A percentile compares a stretch with the other conserved stretches of the same genome.
Evolutionary conservation across 2,888 invertebrate genomes (phyloP).

Genomic region (Zygogramma bicolorata): DNA sequence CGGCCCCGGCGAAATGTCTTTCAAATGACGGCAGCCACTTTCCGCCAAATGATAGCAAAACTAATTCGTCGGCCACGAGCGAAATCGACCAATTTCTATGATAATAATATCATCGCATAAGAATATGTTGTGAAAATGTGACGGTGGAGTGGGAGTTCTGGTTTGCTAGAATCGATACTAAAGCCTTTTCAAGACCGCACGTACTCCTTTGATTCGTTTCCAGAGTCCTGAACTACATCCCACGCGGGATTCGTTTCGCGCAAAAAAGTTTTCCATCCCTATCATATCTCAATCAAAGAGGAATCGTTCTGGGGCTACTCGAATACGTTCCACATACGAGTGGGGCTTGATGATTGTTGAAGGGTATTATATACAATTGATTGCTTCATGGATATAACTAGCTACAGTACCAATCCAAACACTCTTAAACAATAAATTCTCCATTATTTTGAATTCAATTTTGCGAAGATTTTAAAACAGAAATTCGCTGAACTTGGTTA

Average conservation of each 20-base stretch:
- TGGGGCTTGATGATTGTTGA: too few relatives aligned
- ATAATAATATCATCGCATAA: constrained; percentile 20
- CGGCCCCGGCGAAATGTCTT: background rate
- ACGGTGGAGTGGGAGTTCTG: constrained; percentile 46
- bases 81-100: background rate
- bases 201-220: constrained; percentile 55
- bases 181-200: constrained; percentile 63
- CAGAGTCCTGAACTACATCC: constrained; percentile 48
- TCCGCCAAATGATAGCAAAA: background rate
- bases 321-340: background rate
- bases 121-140: constrained; percentile 39
- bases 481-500: too few relatives aligned
- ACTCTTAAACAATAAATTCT: too few relatives aligned
- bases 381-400: too few relatives aligned
- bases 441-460: too few relatives aligned
- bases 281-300: constrained; percentile 18
- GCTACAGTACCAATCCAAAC: too few relatives aligned
- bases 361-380: too few relatives aligned
- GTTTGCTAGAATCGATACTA: constrained; percentile 62
- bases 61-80: background rate
- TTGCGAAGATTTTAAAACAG: too few relatives aligned
- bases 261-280: constrained; percentile 21
- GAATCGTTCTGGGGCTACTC: background rate
- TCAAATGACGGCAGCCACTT: background rate
- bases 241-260: constrained; percentile 20